Conservation (phyloP, 2,113 vertebrate species). For the Gallinago undulata region DNA sequence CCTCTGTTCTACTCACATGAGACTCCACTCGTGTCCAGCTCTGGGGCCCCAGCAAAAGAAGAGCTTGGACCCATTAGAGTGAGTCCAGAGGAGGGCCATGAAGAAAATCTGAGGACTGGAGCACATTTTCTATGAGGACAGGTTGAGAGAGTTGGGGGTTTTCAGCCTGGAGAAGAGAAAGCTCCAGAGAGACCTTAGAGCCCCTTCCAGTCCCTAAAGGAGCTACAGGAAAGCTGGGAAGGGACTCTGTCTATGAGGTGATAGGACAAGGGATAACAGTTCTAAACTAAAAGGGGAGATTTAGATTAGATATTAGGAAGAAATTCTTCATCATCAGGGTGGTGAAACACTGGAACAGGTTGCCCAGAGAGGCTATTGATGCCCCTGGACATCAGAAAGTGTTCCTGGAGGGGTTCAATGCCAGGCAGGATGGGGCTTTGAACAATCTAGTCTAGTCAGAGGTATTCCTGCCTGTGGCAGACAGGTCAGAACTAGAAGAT, state of each 20-base stretch:
- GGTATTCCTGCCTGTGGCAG: background rate
- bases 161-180: background rate
- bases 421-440: background rate
- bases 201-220: background rate
- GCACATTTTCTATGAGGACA: background rate
- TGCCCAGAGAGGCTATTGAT: background rate
- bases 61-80: background rate
- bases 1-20: background rate
- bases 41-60: background rate
- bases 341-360: background rate
- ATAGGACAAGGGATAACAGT: background rate
- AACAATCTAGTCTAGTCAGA: background rate
- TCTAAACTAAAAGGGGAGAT: background rate
- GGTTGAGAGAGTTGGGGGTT: background rate
- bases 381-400: background rate
- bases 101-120: background rate
- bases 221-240: background rate
- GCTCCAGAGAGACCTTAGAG: background rate
- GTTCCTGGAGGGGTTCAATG: background rate
- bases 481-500: background rate
- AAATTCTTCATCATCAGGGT: background rate
- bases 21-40: background rate
- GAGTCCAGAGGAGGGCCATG: background rate
- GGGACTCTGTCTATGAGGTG: background rate
- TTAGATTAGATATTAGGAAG: background rate